Conservation (phyloP, 2,113 vertebrate species). For the Notarius quadriscutis region DNA sequence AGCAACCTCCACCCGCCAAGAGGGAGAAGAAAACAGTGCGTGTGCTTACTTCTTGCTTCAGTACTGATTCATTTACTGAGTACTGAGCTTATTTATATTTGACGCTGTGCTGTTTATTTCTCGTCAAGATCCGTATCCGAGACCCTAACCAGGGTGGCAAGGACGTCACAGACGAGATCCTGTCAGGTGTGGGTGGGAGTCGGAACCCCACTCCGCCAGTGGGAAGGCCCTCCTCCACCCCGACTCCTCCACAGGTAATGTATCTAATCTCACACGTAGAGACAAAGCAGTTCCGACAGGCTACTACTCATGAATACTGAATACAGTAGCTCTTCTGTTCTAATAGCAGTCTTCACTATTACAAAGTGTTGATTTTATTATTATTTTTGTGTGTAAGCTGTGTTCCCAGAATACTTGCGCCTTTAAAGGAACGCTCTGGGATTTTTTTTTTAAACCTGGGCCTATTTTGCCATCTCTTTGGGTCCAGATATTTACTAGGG, state of each 20-base stretch:
- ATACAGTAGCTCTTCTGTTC: neutral
- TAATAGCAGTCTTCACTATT: neutral
- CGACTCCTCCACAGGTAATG: constrained; percentile 92
- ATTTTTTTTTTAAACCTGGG: too few relatives aligned
- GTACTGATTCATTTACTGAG: neutral
- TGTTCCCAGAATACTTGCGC: too few relatives aligned
- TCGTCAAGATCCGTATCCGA: constrained; percentile 91
- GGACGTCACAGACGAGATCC: constrained; percentile 98
- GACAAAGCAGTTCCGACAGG: neutral
- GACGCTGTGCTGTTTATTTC: constrained; percentile 54
- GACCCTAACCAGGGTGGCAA: constrained; percentile 97
- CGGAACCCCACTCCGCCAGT: constrained; percentile 93
- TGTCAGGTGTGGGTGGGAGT: constrained; percentile 84
- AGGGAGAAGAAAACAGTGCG: constrained; percentile 98
- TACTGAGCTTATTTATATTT: neutral
- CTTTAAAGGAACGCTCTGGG: too few relatives aligned
- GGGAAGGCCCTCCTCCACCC: constrained; percentile 82
- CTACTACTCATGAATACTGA: neutral
- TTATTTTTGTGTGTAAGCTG: too few relatives aligned
- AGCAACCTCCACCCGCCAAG: constrained; percentile 88
- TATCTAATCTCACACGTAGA: neutral
- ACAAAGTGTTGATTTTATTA: neutral
- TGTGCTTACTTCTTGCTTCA: constrained; percentile 38
- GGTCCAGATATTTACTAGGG: too few relatives aligned
- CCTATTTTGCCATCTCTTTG: too few relatives aligned